Evolutionary conservation across 2,797 vertebrate genomes (phyloP).

Genomic region (Menidia menidia): DNA sequence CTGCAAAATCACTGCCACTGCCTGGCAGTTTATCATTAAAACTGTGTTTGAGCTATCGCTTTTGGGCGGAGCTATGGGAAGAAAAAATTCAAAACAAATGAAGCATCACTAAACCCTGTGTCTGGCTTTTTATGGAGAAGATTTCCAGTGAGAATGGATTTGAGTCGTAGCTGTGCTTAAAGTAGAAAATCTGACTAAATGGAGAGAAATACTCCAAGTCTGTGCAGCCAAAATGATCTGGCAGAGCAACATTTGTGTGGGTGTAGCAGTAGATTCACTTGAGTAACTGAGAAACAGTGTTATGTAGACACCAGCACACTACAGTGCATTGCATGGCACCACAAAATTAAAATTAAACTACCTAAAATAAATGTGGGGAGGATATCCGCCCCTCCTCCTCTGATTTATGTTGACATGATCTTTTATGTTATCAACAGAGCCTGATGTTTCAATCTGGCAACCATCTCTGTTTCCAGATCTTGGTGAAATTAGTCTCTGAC

Average conservation of each 20-base stretch:
- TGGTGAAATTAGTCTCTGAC: slow-evolving; percentile 66
- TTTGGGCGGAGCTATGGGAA: slow-evolving; percentile 9
- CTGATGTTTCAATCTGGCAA: slow-evolving; percentile 72
- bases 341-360: slow-evolving; percentile 55
- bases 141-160: slow-evolving; percentile 28
- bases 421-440: slow-evolving; percentile 60
- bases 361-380: slow-evolving; percentile 25
- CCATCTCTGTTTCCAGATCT: slow-evolving; percentile 72
- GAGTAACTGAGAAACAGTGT: slow-evolving; percentile 61
- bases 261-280: slow-evolving; percentile 38
- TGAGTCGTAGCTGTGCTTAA: slow-evolving; percentile 46
- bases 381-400: slow-evolving; percentile 22
- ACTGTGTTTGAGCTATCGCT: neutral
- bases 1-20: slow-evolving; percentile 11
- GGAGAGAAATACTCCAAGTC: slow-evolving; percentile 25
- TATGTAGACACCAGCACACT: slow-evolving; percentile 37
- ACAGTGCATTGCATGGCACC: slow-evolving; percentile 16
- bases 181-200: slow-evolving; percentile 50
- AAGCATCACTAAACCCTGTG: slow-evolving; percentile 7
- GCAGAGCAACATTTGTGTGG: slow-evolving; percentile 36
- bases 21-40: slow-evolving; percentile 6
- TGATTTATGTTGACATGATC: slow-evolving; percentile 26
- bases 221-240: slow-evolving; percentile 39
- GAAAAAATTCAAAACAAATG: neutral
- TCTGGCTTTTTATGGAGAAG: slow-evolving; percentile 8